Evolutionary conservation across 2,888 invertebrate genomes (phyloP), one percentile per base, ranked within the genome.

Genomic region (Chelonus formosanus): DNA sequence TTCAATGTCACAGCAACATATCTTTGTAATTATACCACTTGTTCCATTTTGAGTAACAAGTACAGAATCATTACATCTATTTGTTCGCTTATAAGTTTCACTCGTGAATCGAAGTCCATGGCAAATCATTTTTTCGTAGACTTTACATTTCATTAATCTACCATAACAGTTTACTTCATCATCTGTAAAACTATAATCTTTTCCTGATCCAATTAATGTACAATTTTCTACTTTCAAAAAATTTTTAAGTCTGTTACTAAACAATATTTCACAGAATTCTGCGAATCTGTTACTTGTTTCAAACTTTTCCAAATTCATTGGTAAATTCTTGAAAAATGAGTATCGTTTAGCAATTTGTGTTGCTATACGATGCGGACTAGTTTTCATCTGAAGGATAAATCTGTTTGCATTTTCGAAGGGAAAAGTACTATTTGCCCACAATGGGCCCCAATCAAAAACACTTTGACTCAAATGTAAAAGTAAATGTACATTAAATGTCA

Each of bases 331-430:
- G 6, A 4, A 55, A 10, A 57, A 57, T 32, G 45, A 57, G 31
- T 67, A 59, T 5, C 70, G 69, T 55, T 70, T 70, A 1, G 68
- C 68, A 53, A 62, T 52, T 20, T 71, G 62, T 32, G 68, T 54
- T 31, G 63, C 56, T 5, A 59, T 61, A 6, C 63, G n/a, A 3
- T 67, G 6, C 7, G 59, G 66, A 10, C 52, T 58, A 54, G 4
- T 35, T 10, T 60, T 60, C 50, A 50, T 34, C 35, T 50, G 35
- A 4, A 65, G 53, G 6, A 65, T n/a, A 32, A 45, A 44, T 32
- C 65, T 44, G 48, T 64, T 64, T 58, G 47, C 55, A 54, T 45
- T 58, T 54, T 68, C 65, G 45, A 68, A 68, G 20, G 52, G 52
- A 53, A 65, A 68, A 1, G 65, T 56, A 8, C 59, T 61, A 20